A percentile compares a stretch with the other conserved stretches of the same genome.
phyloP scores from a whole-genome alignment of 2,113 vertebrate genomes.

The Mastomys coucha region DNA sequence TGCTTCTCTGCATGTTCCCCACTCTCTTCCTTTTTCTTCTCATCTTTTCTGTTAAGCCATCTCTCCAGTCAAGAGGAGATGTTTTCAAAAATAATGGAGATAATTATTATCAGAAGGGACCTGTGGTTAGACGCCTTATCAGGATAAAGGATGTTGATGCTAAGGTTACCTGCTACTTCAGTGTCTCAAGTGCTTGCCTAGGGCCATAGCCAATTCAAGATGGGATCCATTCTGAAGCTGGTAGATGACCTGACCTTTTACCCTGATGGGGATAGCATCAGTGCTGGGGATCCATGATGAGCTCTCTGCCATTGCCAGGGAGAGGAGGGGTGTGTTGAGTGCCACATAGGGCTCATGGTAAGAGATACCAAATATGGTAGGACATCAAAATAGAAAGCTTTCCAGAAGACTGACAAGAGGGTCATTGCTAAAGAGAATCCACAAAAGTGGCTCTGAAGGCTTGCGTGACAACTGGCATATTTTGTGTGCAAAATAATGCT shows the following conservation, averaged over 20 bases:
- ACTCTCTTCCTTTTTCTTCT: background rate
- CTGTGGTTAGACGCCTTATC: slow-evolving; percentile 11
- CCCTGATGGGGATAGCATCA: background rate
- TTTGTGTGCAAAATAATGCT: background rate
- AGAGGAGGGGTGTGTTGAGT: background rate
- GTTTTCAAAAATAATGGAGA: slow-evolving; percentile 52
- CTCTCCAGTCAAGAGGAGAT: background rate
- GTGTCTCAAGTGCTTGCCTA: slow-evolving; percentile 14
- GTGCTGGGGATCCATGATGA: background rate
- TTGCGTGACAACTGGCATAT: background rate
- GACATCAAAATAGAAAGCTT: background rate
- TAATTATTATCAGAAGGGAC: slow-evolving; percentile 51
- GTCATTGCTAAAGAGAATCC: background rate
- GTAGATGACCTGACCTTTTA: background rate
- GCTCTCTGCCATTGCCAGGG: background rate
- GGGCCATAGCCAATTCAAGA: background rate
- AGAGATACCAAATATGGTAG: background rate
- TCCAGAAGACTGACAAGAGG: background rate
- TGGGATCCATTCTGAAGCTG: background rate
- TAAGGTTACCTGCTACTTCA: slow-evolving; percentile 25
- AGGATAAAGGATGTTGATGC: slow-evolving; percentile 28
- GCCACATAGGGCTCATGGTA: background rate
- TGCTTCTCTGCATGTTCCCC: background rate
- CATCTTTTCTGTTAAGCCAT: background rate
- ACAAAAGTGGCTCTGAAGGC: background rate